Evolutionary conservation across 2,113 vertebrate species (phyloP), one percentile per base, ranked within the genome.

Genomic region (Fregetta grallaria): DNA sequence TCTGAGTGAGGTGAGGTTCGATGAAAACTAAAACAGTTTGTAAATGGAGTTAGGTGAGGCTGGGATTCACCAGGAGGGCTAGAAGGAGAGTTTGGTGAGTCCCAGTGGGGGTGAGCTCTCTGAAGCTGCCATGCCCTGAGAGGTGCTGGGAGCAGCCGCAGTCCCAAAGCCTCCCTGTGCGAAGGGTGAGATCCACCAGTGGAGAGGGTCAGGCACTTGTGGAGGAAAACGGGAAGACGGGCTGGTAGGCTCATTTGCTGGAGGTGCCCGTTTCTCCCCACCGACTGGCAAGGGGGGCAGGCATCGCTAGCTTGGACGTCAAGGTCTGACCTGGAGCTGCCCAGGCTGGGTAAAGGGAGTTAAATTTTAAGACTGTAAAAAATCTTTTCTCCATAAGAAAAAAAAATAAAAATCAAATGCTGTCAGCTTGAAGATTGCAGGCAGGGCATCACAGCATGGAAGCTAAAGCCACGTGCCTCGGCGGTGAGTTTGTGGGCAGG

Each of bases 271-370:
- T 59, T 83, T 76, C 38, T 72, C 27, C 16, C 27, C 20, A 23
- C 53, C 1, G 2, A 5, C 10, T 70, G 47, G 49, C 34, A 7
- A 47, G 40, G 11, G 8, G 25, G 23, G 18, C 36, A 8, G 8
- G 4, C 5, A 2, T 32, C 5, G 0, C 40, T 22, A 15, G 27
- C 62, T 91, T 2, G 1, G 38, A 15, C 0, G 0, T 71, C 15
- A 14, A 4, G 38, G 17, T 67, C 47, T 79, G 36, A 75, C 26
- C 13, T 65, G 56, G 11, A 68, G 25, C 44, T 88, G 53, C 71
- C 36, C 27, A 13, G 38, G 17, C 32, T 72, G 42, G 17, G 47
- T 45, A 36, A 89, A n/a, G 38, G 19, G 23, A 62, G 38, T 50
- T 56, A 40, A 38, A 53, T 80, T 90, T 92, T 83, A 88, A 56